Evolutionary conservation across 2,888 invertebrate genomes (phyloP).

Genomic region (Andrena dorsata): DNA sequence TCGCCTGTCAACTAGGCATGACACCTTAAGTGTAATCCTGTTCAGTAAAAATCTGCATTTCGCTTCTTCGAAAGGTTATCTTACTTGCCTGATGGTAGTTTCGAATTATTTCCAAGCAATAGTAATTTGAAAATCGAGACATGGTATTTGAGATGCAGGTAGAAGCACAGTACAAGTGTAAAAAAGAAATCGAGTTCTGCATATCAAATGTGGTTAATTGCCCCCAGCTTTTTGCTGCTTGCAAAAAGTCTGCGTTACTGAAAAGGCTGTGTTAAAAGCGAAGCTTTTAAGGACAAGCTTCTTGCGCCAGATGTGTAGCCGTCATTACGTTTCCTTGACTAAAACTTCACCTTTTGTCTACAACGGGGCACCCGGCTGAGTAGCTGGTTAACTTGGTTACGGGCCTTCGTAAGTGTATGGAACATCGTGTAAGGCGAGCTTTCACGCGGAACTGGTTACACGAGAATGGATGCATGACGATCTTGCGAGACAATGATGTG

Average conservation of each 20-base stretch:
- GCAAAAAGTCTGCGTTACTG: no score
- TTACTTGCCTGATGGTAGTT: no score
- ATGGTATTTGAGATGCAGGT: no score
- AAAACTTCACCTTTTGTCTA: slow-evolving; percentile 45
- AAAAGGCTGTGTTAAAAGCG: slow-evolving; percentile 27
- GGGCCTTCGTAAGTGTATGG: slow-evolving; percentile 15
- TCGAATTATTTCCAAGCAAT: no score
- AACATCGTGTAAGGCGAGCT: slow-evolving; percentile 1
- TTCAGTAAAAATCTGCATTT: no score
- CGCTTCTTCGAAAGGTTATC: no score
- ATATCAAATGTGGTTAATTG: slow-evolving; percentile 28
- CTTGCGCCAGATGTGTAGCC: slow-evolving; percentile 24
- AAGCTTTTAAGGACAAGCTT: slow-evolving; percentile 51
- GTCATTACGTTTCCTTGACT: slow-evolving; percentile 49
- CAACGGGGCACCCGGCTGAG: slow-evolving; percentile 11
- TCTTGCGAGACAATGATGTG: neutral
- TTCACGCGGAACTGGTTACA: slow-evolving; percentile 5
- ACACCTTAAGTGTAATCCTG: no score
- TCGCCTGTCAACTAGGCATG: no score
- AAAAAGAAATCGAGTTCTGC: slow-evolving; percentile 5
- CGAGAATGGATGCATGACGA: neutral
- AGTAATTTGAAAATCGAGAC: no score
- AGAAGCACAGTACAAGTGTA: neutral
- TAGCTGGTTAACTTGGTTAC: slow-evolving; percentile 37
- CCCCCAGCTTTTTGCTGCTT: slow-evolving; percentile 15